Percentiles rank a stretch among this genome's conserved stretches.
Evolutionary conservation across 2,113 vertebrate species (phyloP).

Genomic region (Trichechus manatus): DNA sequence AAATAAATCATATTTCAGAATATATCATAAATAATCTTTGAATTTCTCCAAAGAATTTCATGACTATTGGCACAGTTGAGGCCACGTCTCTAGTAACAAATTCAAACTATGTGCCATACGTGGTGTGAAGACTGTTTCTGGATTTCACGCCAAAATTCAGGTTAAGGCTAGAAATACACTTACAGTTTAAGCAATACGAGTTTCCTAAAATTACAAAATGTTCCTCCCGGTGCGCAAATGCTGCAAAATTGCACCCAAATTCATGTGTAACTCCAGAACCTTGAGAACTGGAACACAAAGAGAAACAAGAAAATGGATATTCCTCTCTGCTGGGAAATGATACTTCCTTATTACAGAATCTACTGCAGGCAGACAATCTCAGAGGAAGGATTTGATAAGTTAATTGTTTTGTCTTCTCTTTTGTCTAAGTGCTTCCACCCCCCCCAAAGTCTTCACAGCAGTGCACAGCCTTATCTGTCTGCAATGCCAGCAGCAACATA

Average conservation of each 20-base stretch:
- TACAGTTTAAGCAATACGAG: slow-evolving; percentile 2
- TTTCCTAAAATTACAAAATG: background rate
- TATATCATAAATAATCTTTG: background rate
- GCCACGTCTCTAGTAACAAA: background rate
- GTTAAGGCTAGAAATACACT: background rate
- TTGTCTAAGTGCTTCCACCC: background rate
- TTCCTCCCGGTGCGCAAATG: background rate
- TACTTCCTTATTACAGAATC: slow-evolving; percentile 4
- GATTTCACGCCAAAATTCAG: slow-evolving; percentile 48
- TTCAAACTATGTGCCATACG: background rate
- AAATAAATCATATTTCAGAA: slow-evolving; percentile 34
- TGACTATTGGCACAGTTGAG: background rate
- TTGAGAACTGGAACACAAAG: background rate
- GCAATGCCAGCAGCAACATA: background rate
- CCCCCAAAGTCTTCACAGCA: background rate
- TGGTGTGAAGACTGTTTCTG: slow-evolving; percentile 6
- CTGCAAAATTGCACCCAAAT: background rate
- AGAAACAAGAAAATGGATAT: background rate
- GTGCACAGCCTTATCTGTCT: background rate
- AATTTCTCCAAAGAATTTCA: slow-evolving; percentile 49
- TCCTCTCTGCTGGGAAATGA: background rate
- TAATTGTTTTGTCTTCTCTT: slow-evolving; percentile 3
- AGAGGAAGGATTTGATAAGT: background rate
- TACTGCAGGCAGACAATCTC: background rate
- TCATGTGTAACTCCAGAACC: background rate